Evolutionary conservation across 2,113 vertebrate species (phyloP), one percentile per base, ranked within the genome.

Genomic region (Sialia sialis): DNA sequence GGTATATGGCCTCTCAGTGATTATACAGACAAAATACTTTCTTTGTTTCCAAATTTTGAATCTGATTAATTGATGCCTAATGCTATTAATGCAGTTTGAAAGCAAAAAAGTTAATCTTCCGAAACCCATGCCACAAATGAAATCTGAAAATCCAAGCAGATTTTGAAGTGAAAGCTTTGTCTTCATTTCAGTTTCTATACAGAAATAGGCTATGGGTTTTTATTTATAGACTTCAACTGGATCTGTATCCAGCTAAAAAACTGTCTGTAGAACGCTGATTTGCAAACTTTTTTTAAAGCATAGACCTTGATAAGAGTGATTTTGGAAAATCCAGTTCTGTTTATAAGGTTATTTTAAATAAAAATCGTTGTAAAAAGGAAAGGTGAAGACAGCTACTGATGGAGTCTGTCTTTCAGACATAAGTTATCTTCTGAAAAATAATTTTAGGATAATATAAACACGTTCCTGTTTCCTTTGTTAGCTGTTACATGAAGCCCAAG

Each of bases 21-120:
- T 98, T 97, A 94, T 82, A 74, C 43, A 21, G 89, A 83, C 87
- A 95, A 97, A 97, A 97, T 95, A 91, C 75, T 88, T 93, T 38
- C 96, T 97, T 96, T 97, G 95, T 95, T 97, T 96, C 91, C 81
- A 94, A 96, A 95, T 97, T 97, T 94, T 88, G 93, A 98, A 96
- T 96, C 87, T 85, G 83, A 96, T 97, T 97, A 96, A 94, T 97
- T 93, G 92, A 97, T 81, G 52, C 68, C 93, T 97, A 94, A 96
- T 94, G 95, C 93, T 97, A 95, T 97, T 97, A 90, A 95, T 78
- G 36, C 79, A 92, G 88, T 97, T 93, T 89, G 68, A 97, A 97
- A 97, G 82, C 1, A 38, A 95, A 63, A 97, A 96, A 96, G 91
- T 95, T 92, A 87, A 94, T 96, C 93, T 97, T 97, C 93, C 75